Evolutionary conservation across 2,113 vertebrate species (phyloP).

Genomic region (Mirounga angustirostris): DNA sequence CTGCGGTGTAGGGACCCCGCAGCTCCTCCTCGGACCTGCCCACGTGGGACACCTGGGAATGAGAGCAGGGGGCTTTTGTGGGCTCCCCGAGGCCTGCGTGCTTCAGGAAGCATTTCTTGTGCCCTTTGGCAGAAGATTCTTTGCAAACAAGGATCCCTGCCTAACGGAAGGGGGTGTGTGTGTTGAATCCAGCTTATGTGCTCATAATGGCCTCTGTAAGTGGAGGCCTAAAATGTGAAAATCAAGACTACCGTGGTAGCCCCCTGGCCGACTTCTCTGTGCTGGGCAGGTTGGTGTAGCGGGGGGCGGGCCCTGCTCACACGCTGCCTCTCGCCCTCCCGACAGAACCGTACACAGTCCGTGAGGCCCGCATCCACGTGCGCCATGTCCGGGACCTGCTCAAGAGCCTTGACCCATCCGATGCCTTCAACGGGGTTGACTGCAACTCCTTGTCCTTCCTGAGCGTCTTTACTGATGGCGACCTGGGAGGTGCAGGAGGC

Average conservation of each 20-base stretch:
- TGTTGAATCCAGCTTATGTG: neutral
- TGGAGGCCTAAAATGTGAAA: neutral
- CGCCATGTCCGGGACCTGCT: conserved; percentile 98
- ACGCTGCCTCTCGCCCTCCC: neutral
- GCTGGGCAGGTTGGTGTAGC: neutral
- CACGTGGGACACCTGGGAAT: neutral
- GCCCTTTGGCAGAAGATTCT: neutral
- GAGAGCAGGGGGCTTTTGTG: neutral
- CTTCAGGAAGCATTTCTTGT: neutral
- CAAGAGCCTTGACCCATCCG: conserved; percentile 98
- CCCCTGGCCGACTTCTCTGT: too few relatives aligned
- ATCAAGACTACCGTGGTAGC: neutral
- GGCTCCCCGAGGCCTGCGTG: neutral
- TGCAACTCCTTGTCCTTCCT: conserved; percentile 98
- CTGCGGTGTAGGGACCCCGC: rapidly evolving
- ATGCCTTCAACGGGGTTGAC: conserved; percentile 98
- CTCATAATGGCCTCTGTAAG: neutral
- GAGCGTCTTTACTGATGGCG: conserved; percentile 97
- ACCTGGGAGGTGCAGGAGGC: conserved; percentile 93
- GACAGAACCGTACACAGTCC: conserved; percentile 97
- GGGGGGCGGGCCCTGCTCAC: neutral
- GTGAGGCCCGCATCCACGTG: conserved; percentile 98
- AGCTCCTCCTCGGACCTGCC: neutral
- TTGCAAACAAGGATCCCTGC: neutral
- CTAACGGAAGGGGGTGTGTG: neutral